phyloP scores from a whole-genome alignment of 2,797 vertebrate genomes.

The Channa striata region DNA sequence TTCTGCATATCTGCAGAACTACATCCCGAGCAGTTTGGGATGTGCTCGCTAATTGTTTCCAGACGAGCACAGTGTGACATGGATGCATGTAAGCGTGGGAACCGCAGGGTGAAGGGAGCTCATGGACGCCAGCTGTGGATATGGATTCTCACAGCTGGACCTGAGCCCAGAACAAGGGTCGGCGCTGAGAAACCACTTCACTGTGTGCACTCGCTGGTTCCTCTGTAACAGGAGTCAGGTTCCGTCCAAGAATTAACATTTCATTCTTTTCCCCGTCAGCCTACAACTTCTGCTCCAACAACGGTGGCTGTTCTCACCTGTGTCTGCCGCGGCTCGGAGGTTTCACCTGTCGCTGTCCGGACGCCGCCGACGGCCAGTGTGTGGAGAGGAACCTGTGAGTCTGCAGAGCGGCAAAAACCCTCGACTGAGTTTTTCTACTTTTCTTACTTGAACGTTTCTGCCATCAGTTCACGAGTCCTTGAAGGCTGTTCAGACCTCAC shows the following conservation, averaged over 20 bases:
- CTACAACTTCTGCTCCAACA: constrained; percentile 90
- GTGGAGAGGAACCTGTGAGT: constrained; percentile 78
- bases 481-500: constrained; percentile 17
- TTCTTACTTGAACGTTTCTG: constrained; percentile 54
- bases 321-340: constrained; percentile 91
- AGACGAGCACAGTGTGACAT: constrained; percentile 1
- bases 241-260: background rate
- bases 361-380: constrained; percentile 83
- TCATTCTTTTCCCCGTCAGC: constrained; percentile 69
- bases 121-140: constrained; percentile 51
- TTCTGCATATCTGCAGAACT: too few relatives aligned
- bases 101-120: constrained; percentile 7
- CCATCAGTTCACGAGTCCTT: background rate
- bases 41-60: constrained; percentile 22
- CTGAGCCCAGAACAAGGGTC: constrained; percentile 13
- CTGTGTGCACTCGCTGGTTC: constrained; percentile 28
- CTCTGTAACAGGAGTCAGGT: background rate
- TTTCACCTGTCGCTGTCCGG: constrained; percentile 91
- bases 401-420: constrained; percentile 10
- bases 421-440: constrained; percentile 28
- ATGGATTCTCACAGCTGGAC: constrained; percentile 37
- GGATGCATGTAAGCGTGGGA: constrained; percentile 50
- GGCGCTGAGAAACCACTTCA: constrained; percentile 1
- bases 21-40: background rate
- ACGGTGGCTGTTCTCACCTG: constrained; percentile 92